Percentiles rank a stretch among this genome's conserved stretches.
Conservation (phyloP, 2,888 invertebrate genomes). For the Nomada hirtipes region DNA sequence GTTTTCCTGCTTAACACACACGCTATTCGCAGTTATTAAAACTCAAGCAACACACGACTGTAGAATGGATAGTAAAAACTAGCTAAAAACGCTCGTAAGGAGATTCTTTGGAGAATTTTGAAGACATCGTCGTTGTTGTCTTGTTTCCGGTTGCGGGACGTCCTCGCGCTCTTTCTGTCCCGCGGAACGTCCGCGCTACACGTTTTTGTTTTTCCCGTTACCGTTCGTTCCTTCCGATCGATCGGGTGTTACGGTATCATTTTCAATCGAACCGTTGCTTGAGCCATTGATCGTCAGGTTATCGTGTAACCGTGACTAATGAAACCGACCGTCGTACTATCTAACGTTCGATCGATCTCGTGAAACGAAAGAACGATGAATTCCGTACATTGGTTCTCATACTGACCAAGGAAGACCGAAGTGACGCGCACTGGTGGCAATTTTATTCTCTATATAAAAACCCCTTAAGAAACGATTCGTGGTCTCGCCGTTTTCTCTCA, state of each 20-base stretch:
- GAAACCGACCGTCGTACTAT: neutral
- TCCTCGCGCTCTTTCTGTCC: neutral
- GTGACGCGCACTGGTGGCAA: conserved; percentile 30
- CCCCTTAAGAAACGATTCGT: conserved; percentile 39
- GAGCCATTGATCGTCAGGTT: neutral
- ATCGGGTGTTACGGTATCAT: conserved; percentile 18
- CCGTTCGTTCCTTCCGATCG: conserved; percentile 25
- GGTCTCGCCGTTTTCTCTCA: conserved; percentile 19
- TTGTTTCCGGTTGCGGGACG: conserved; percentile 44
- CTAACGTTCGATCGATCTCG: conserved; percentile 12
- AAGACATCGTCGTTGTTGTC: conserved; percentile 66
- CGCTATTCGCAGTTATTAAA: conserved; percentile 76
- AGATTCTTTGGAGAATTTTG: conserved; percentile 81
- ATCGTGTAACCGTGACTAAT: neutral
- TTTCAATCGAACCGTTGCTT: neutral
- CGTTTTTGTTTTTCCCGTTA: neutral
- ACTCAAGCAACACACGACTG: conserved; percentile 81
- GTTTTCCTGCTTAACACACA: conserved; percentile 73
- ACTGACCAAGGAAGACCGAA: conserved; percentile 58
- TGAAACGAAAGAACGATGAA: conserved; percentile 28
- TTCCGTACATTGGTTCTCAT: conserved; percentile 33
- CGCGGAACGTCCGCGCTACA: neutral
- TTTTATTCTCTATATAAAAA: conserved; percentile 23
- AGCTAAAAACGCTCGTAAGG: conserved; percentile 75
- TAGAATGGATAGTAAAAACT: conserved; percentile 77